Evolutionary conservation across 2,888 invertebrate species (phyloP), one percentile per base, ranked within the genome.

Genomic region (Lymantria dispar): DNA sequence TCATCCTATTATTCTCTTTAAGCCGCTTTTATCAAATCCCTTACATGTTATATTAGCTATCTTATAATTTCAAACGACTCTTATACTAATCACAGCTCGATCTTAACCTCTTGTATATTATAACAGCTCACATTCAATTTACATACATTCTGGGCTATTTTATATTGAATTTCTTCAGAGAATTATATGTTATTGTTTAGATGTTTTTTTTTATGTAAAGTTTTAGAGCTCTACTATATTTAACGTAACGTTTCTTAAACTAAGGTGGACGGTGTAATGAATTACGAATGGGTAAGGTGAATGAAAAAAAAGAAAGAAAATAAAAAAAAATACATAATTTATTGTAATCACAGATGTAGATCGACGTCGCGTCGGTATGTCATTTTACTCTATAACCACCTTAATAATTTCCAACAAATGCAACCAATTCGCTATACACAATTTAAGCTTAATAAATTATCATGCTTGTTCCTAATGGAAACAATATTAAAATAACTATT

Each of bases 341-440:
- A 87, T 87, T 87, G 62, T 70, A 83, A 89, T 88, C 89, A 89
- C 89, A 87, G 88, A 80, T 82, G 77, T 68, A 68, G 56, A 58
- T 70, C 73, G 68, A 68, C 69, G 58, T 54, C 51, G 47, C 54
- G 64, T 64, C 64, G 67, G 67, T 57, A 49, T 63, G 59, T 62
- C 67, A 70, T 62, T 64, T 60, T 47, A 57, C 42, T 62, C 61
- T 61, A 62, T 62, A 55, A 65, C 60, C 67, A 68, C 62, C 59
- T 67, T 56, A 65, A 64, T 52, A 62, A 66, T 72, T 71, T 65
- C 56, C 55, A 64, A 60, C 56, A 67, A 70, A 71, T 70, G 70
- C 73, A 71, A 71, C 67, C 67, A 70, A 72, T 64, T 56, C 60
- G 57, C 61, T 58, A 57, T 65, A 64, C 61, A 70, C 56, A 66